phyloP scores from a whole-genome alignment of 2,888 invertebrate genomes.

The Xiphydria camelus region DNA sequence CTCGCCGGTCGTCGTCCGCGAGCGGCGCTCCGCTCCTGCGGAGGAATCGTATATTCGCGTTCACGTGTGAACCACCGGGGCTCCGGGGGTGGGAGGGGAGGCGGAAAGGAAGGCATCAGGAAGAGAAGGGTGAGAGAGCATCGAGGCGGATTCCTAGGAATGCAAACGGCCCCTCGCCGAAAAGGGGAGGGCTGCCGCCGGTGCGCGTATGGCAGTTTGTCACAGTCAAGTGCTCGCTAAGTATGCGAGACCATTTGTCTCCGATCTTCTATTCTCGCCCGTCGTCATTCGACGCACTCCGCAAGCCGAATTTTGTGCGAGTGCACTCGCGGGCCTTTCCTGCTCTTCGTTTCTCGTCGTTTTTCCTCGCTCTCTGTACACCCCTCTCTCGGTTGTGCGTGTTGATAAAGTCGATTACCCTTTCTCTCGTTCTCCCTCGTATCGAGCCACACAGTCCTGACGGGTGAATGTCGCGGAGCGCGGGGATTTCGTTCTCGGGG shows the following conservation, averaged over 20 bases:
- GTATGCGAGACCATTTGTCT: slow-evolving; percentile 55
- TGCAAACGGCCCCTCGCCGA: slow-evolving; percentile 18
- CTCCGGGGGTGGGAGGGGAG: slow-evolving; percentile 6
- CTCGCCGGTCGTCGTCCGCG: no score
- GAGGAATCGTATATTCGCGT: no score
- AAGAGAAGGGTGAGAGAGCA: background rate
- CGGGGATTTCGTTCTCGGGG: no score
- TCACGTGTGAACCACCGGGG: no score
- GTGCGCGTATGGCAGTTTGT: slow-evolving; percentile 40
- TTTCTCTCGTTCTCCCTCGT: background rate
- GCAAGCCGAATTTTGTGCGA: slow-evolving; percentile 37
- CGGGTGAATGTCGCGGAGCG: no score
- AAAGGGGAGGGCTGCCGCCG: slow-evolving; percentile 4
- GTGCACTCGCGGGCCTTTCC: background rate
- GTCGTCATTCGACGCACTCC: slow-evolving; percentile 35
- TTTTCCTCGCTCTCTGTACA: background rate
- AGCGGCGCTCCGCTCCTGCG: no score
- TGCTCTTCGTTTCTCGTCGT: background rate
- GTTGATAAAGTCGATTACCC: background rate
- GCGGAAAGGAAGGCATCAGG: background rate
- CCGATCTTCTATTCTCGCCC: slow-evolving; percentile 39
- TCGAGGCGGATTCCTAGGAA: slow-evolving; percentile 18
- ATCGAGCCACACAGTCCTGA: no score
- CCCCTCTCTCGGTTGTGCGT: background rate
- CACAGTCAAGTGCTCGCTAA: slow-evolving; percentile 53